Evolutionary conservation across 2,797 vertebrate genomes (phyloP).

Genomic region (Anas georgica): DNA sequence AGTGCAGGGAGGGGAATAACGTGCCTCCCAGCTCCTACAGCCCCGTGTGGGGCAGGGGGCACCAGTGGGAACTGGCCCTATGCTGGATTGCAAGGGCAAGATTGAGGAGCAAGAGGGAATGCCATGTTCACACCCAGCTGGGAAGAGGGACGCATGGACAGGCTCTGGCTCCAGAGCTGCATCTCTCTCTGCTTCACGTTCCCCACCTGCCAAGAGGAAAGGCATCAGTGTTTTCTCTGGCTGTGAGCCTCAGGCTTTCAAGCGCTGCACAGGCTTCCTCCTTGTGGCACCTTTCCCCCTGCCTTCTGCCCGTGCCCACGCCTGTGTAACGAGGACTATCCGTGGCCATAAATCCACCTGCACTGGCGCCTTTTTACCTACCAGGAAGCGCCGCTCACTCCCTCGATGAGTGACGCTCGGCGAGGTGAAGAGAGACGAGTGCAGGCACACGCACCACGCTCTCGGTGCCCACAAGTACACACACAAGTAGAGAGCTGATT

Average conservation of each 20-base stretch:
- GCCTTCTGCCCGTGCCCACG: background rate
- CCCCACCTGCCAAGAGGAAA: background rate
- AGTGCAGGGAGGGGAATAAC: background rate
- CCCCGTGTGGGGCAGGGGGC: background rate
- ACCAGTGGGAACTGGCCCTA: background rate
- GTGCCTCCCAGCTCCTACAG: background rate
- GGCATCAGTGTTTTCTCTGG: fast-evolving
- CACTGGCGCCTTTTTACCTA: background rate
- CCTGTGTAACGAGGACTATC: background rate
- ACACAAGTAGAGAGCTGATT: too few relatives aligned
- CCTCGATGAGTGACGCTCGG: background rate
- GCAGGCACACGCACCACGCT: too few relatives aligned
- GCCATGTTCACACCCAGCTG: background rate
- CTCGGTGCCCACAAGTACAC: background rate
- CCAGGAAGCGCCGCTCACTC: background rate
- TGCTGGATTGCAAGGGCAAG: background rate
- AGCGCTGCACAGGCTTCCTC: background rate
- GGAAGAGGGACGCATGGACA: too few relatives aligned
- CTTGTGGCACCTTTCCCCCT: background rate
- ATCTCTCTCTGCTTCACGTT: background rate
- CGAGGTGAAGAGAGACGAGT: background rate
- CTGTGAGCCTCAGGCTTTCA: background rate
- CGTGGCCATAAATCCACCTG: background rate
- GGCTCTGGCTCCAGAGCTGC: background rate
- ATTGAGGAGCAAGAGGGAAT: too few relatives aligned